Base-by-base conservation (phyloP, 2,888 invertebrate genomes). In the Stratiomys singularior region DNA sequence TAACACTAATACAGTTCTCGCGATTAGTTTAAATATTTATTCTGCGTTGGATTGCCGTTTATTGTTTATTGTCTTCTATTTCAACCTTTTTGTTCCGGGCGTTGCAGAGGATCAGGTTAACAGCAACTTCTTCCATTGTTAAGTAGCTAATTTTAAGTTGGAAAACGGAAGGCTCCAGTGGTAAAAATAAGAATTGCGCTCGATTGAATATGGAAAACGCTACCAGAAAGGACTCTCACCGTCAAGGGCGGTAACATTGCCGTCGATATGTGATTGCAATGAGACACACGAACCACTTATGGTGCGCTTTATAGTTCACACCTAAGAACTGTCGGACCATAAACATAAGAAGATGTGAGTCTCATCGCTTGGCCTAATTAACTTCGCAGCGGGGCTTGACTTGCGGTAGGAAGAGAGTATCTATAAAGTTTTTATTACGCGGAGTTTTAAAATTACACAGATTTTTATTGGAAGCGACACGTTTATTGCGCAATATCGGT, bases 281-380 rank as follows among this genome's bases (percentile, higher is more conserved):
- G 74, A 74, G 18, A 37, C 58, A 74, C 28, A 30, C 18, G 5
- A 30, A 23, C 30, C 74, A 69, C 37, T 56, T 25, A n/a, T 18
- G 21, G n/a, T 60, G 74, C 58, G 30, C 58, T 60, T 15, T 37
- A 60, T 74, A 74, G 60, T 74, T 74, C 74, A 60, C 74, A 74
- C 74, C 74, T 74, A 58, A 21, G 58, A 58, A 23, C 74, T 4
- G 74, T 37, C 37, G 37, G 15, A 18, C 58, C 58, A 58, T 58
- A 60, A 58, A 74, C 58, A 37, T 25, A 21, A 27, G 21, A 18
- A 56, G 46, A 67, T 46, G 7, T 67, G 11, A 9, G 18, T 9
- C 30, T 52, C 74, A 58, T 37, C 74, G 21, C 58, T 67, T 67
- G 46, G 44, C 67, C 67, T 44, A 67, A 67, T 67, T 67, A 67